These are phyloP conservation scores for Bostrychus sinensis DNA, from an alignment of 2,113 vertebrate genomes.

Conservation along the genomic window DNA sequence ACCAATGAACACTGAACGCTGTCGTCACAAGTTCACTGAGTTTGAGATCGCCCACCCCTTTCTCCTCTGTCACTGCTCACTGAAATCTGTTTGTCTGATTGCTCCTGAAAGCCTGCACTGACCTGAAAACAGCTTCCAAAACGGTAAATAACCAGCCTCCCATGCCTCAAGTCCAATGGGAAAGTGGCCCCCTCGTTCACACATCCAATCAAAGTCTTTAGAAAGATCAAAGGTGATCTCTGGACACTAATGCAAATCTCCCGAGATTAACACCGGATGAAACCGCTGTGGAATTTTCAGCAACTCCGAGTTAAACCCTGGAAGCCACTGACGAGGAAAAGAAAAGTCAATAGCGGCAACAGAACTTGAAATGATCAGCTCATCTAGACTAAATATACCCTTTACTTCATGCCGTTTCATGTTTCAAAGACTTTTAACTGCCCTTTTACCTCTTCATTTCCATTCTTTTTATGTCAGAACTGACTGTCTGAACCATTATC, in stretches of 20 bases:
- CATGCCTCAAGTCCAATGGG: constrained; percentile 66
- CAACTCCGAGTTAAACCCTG: constrained; percentile 64
- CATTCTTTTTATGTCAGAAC: constrained; percentile 2
- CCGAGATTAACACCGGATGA: constrained; percentile 78
- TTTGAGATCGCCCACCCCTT: constrained; percentile 60
- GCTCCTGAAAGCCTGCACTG: constrained; percentile 68
- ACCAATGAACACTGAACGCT: constrained; percentile 37
- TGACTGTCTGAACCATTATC: background rate
- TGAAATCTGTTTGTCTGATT: constrained; percentile 73
- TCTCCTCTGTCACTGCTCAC: constrained; percentile 56
- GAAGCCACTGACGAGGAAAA: constrained; percentile 52
- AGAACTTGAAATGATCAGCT: constrained; percentile 36
- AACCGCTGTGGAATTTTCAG: constrained; percentile 75
- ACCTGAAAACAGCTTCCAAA: constrained; percentile 74
- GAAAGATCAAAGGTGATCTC: constrained; percentile 79
- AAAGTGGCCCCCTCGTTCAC: constrained; percentile 71
- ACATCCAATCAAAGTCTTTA: constrained; percentile 78
- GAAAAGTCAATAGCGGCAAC: constrained; percentile 45
- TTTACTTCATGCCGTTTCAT: constrained; percentile 29
- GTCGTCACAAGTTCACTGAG: constrained; percentile 70
- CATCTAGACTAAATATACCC: constrained; percentile 26
- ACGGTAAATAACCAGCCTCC: constrained; percentile 66
- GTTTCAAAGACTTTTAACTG: constrained; percentile 36
- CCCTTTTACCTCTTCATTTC: constrained; percentile 11
- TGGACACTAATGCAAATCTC: constrained; percentile 82